These are phyloP conservation scores for Spilogale gracilis DNA, from an alignment of 2,113 vertebrate genomes.

Conservation along the genomic window DNA sequence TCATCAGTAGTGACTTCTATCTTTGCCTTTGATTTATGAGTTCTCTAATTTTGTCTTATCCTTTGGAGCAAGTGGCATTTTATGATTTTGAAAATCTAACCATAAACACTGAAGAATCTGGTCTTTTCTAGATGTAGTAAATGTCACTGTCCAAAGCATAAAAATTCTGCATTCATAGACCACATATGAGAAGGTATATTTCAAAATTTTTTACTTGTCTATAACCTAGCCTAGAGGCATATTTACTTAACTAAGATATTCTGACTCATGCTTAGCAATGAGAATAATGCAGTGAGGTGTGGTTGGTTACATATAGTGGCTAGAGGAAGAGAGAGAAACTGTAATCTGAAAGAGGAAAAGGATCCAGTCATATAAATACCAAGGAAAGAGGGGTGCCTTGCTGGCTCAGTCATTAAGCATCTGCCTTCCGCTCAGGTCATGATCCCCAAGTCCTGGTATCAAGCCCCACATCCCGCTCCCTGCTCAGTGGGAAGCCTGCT, in stretches of 20 bases:
- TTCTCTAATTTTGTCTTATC: neutral
- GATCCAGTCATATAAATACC: neutral
- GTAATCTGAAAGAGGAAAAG: neutral
- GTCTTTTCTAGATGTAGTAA: neutral
- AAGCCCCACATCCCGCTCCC: too few relatives aligned
- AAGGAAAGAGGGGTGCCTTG: neutral
- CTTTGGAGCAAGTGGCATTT: slow-evolving; percentile 2
- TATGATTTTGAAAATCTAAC: neutral
- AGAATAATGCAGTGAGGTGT: neutral
- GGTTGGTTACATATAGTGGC: neutral
- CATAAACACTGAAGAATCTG: neutral
- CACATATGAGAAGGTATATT: neutral
- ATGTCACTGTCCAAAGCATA: neutral
- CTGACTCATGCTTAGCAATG: neutral
- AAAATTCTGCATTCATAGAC: neutral
- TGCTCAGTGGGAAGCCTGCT: too few relatives aligned
- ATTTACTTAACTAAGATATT: slow-evolving; percentile 18
- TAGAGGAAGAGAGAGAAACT: neutral
- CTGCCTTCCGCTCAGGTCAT: too few relatives aligned
- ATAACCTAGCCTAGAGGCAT: neutral
- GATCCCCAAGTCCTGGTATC: too few relatives aligned
- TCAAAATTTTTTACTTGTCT: neutral
- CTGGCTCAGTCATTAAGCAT: too few relatives aligned
- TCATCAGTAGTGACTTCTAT: neutral
- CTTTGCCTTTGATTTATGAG: neutral